phyloP scores from a whole-genome alignment of 2,888 invertebrate species.

The Eupsilia transversa region DNA sequence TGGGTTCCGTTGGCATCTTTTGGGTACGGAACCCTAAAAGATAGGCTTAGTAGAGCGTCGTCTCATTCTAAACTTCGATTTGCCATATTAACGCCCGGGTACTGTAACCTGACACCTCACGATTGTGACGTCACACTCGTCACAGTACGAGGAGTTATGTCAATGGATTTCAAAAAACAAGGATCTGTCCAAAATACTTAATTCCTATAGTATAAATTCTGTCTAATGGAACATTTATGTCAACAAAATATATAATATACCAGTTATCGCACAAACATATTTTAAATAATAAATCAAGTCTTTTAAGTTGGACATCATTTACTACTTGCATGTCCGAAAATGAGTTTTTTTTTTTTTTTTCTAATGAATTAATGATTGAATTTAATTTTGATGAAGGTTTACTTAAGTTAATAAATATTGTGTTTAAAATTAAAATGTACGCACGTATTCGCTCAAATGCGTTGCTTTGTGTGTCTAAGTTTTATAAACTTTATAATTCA shows the following conservation, averaged over 20 bases:
- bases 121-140: neutral
- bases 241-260: no score
- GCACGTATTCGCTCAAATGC: constrained; percentile 8
- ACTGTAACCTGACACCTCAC: constrained; percentile 8
- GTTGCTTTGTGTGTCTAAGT: constrained; percentile 27
- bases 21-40: no score
- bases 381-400: constrained; percentile 21
- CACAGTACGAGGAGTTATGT: neutral
- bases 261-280: constrained; percentile 35
- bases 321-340: neutral
- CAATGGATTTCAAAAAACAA: constrained; percentile 7
- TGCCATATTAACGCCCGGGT: neutral
- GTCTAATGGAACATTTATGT: constrained; percentile 10
- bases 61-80: constrained; percentile 3
- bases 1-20: no score
- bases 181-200: constrained; percentile 34
- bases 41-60: no score
- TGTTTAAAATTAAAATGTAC: constrained; percentile 34
- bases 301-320: neutral
- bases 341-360: neutral
- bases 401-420: constrained; percentile 11
- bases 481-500: constrained; percentile 24
- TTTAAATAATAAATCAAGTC: neutral
- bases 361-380: neutral
- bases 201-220: neutral